Evolutionary conservation across 2,797 vertebrate genomes (phyloP), one percentile per base, ranked within the genome.

Genomic region (Hippoglossus hippoglossus): DNA sequence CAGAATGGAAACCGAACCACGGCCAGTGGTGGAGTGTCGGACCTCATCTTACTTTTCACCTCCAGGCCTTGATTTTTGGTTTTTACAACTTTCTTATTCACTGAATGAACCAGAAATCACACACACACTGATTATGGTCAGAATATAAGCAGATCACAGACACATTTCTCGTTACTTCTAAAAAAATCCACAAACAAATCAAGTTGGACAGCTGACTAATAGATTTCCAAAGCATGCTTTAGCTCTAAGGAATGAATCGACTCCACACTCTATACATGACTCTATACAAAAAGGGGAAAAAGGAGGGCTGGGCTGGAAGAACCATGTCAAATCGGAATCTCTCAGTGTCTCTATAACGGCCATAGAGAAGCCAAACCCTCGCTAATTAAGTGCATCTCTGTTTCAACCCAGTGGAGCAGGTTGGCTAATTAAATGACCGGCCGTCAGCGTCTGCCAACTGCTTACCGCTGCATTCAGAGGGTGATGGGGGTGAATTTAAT

Each of bases 401-500:
- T 85, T 88, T 84, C 75, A 75, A 76, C 58, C 71, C 34, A 58
- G 49, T 34, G 69, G 61, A 89, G 73, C 55, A 82, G 69, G 77
- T 79, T 72, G 24, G 63, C 67, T 93, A 87, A 93, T 94, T 85
- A 91, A 91, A 90, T 82, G 84, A 79, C 70, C 56, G 67, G 73
- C 79, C 28, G 64, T 65, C 69, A 47, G 69, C 52, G 68, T 81
- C 75, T 79, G 83, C 75, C 57, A 84, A 85, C 81, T 73, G 75
- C 80, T 80, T 50, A 65, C 83, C 67, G 74, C 73, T 87, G 79
- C 72, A 71, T 87, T 89, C 58, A 81, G 16, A 76, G 67, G 63
- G 67, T 57, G 64, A 75, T 67, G 65, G 67, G 66, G 83, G 87
- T 86, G 85, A 89, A 89, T 87, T 89, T 83, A 70, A 92, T 89